A percentile compares a stretch with the other conserved stretches of the same genome.
Conservation (phyloP, 2,888 invertebrate genomes). For the Dastarcus helophoroides region DNA sequence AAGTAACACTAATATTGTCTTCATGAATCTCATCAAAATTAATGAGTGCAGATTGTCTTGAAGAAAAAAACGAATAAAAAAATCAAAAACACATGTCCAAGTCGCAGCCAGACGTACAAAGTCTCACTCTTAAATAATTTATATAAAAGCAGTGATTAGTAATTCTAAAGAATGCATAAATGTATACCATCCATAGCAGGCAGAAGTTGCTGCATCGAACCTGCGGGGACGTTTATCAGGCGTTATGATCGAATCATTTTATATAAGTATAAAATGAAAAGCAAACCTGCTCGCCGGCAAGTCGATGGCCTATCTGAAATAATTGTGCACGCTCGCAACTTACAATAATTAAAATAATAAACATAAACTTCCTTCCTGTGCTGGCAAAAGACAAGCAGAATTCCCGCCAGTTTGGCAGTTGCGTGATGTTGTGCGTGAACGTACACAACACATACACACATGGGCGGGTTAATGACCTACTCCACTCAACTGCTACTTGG, state of each 20-base stretch:
- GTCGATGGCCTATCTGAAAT: conserved; percentile 26
- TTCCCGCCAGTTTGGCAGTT: conserved; percentile 30
- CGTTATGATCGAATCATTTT: conserved; percentile 12
- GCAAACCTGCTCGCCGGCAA: conserved; percentile 22
- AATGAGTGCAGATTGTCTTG: too few species aligned
- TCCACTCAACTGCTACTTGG: conserved; percentile 31
- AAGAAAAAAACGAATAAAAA: too few species aligned
- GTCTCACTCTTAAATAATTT: too few species aligned
- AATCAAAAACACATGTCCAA: too few species aligned
- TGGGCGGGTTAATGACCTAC: conserved; percentile 34
- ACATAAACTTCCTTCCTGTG: conserved; percentile 28
- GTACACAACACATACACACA: conserved; percentile 20
- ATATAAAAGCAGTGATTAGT: too few species aligned
- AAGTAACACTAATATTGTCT: too few species aligned
- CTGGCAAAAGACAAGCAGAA: conserved; percentile 20
- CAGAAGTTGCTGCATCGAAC: too few species aligned
- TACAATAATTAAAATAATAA: conserved; percentile 27
- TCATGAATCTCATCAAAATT: too few species aligned
- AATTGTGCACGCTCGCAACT: conserved; percentile 20
- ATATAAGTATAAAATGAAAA: conserved; percentile 24
- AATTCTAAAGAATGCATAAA: too few species aligned
- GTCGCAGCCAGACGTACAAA: too few species aligned
- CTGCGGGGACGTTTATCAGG: conserved; percentile 13
- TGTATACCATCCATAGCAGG: too few species aligned
- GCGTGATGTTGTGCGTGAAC: conserved; percentile 30